Conservation (phyloP, 2,888 invertebrate genomes). For the Epirrhoe tristata region DNA sequence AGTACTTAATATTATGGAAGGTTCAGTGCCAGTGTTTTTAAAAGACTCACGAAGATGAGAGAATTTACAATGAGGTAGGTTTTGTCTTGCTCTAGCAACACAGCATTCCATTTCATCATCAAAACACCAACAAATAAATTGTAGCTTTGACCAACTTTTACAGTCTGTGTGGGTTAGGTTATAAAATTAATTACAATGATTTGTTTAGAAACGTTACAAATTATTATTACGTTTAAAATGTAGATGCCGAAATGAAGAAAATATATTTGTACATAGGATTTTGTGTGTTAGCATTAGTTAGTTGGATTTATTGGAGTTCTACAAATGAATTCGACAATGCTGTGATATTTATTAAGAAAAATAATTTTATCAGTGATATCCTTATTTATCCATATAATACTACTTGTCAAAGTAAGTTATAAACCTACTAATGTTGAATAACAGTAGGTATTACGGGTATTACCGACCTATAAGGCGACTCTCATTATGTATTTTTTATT, state of each 20-base stretch:
- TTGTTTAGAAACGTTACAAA: background rate
- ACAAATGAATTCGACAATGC: conserved; percentile 55
- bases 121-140: background rate
- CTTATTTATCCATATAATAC: conserved; percentile 53
- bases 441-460: too few relatives aligned
- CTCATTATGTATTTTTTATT: too few relatives aligned
- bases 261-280: conserved; percentile 31
- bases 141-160: background rate
- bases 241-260: conserved; percentile 35
- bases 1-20: too few relatives aligned
- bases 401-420: conserved; percentile 58
- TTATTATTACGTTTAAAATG: background rate
- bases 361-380: conserved; percentile 50
- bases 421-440: background rate
- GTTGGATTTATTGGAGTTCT: conserved; percentile 68
- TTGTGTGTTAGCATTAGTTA: conserved; percentile 52
- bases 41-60: too few relatives aligned
- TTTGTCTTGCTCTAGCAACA: conserved; percentile 21
- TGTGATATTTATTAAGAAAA: conserved; percentile 52
- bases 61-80: conserved; percentile 19
- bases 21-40: too few relatives aligned
- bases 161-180: background rate
- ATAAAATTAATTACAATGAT: too few relatives aligned
- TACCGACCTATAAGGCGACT: too few relatives aligned
- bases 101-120: conserved; percentile 3